Evolutionary conservation across 2,888 invertebrate species (phyloP).

Genomic region (Actias luna): DNA sequence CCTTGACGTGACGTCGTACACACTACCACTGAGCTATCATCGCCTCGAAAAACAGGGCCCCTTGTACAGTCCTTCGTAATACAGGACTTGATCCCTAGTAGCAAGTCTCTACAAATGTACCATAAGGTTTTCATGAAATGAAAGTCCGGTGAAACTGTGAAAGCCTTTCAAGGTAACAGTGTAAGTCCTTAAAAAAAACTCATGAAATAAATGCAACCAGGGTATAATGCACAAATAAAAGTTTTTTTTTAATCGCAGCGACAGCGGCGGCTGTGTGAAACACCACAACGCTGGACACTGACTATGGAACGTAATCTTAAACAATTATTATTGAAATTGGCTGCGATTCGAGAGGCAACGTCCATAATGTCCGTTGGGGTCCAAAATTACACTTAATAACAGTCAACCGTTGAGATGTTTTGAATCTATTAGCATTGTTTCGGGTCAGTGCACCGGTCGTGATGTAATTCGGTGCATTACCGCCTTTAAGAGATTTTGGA

Average conservation of each 20-base stretch:
- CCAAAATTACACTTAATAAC: conserved; percentile 42
- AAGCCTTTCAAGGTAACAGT: too few relatives aligned
- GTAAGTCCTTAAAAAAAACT: background rate
- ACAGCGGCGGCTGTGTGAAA: background rate
- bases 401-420: conserved; percentile 32
- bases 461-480: background rate
- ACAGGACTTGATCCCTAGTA: too few relatives aligned
- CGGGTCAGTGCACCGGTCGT: conserved; percentile 32
- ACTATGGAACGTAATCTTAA: conserved; percentile 27
- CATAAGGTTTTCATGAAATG: too few relatives aligned
- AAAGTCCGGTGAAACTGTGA: too few relatives aligned
- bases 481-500: background rate
- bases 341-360: conserved; percentile 30
- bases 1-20: too few relatives aligned
- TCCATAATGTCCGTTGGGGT: conserved; percentile 23
- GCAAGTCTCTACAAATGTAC: too few relatives aligned
- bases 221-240: background rate
- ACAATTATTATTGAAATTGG: conserved; percentile 34
- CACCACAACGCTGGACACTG: conserved; percentile 16
- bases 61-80: too few relatives aligned
- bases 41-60: too few relatives aligned
- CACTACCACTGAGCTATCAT: too few relatives aligned
- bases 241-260: background rate
- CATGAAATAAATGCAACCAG: background rate
- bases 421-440: conserved; percentile 39